A percentile compares a stretch with the other conserved stretches of the same genome.
Conservation (phyloP, 2,797 vertebrate genomes). For the Threskiornis aethiopicus region DNA sequence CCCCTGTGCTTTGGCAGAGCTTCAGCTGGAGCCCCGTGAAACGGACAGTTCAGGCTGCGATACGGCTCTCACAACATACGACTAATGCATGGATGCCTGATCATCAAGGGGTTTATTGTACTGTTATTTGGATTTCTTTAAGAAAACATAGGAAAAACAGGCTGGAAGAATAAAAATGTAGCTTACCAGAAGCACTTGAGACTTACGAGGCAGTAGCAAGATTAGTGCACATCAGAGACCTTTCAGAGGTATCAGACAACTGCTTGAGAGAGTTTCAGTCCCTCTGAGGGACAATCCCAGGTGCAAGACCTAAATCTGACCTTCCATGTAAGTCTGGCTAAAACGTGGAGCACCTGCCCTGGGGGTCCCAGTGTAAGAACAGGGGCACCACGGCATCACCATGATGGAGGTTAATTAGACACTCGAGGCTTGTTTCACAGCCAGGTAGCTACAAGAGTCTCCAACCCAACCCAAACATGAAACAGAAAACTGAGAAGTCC, state of each 20-base stretch:
- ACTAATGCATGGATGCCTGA: background rate
- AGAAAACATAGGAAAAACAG: background rate
- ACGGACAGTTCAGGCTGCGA: background rate
- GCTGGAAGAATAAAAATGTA: background rate
- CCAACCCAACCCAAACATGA: background rate
- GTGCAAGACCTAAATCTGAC: background rate
- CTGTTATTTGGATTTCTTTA: background rate
- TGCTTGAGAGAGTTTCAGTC: background rate
- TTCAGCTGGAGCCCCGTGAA: background rate
- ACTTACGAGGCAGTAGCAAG: background rate
- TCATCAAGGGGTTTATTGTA: background rate
- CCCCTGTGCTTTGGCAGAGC: background rate
- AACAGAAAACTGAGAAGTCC: background rate
- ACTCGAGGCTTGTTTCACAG: background rate
- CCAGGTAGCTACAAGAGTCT: background rate
- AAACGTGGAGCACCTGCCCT: background rate
- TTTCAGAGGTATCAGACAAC: background rate
- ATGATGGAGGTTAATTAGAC: background rate
- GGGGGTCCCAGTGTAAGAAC: background rate
- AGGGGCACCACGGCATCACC: background rate
- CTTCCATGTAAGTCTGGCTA: background rate
- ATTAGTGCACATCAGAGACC: background rate
- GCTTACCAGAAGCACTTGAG: background rate
- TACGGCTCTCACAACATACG: accelerated
- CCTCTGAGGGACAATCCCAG: background rate